phyloP scores from a whole-genome alignment of 1,140 invertebrate species.

The Ephestia elutella region DNA sequence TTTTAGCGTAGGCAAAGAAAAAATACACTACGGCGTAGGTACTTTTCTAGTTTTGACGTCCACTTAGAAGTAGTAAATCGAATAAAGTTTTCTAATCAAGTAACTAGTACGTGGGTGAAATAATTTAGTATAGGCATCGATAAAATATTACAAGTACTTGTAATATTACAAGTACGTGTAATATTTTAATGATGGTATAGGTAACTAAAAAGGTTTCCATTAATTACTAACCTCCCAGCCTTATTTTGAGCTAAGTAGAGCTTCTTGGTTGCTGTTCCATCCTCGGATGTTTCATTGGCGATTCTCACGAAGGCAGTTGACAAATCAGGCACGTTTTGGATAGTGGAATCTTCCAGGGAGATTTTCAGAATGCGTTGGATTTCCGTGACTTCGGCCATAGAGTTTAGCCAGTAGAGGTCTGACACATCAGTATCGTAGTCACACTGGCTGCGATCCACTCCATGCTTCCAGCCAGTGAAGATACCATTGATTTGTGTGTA shows the following conservation, averaged over 20 bases:
- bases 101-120: no score
- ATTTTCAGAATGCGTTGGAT: constrained; percentile 64
- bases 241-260: constrained; percentile 72
- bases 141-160: no score
- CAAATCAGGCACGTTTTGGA: constrained; percentile 50
- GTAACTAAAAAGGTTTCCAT: background rate
- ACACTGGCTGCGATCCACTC: constrained; percentile 77
- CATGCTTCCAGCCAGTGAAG: constrained; percentile 80
- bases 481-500: constrained; percentile 82
- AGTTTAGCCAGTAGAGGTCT: constrained; percentile 84
- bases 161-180: no score
- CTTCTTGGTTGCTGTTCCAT: constrained; percentile 52
- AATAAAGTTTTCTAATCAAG: no score
- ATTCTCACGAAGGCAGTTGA: constrained; percentile 61
- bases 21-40: no score
- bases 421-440: constrained; percentile 77
- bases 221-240: constrained; percentile 62
- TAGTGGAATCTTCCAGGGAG: constrained; percentile 39
- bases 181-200: no score
- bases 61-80: no score
- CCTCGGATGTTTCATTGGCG: constrained; percentile 45
- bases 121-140: no score
- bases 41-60: no score
- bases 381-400: constrained; percentile 86
- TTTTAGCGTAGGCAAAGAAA: no score